A percentile compares a stretch with the other conserved stretches of the same genome.
phyloP scores from a whole-genome alignment of 2,113 vertebrate genomes.

The Campylomormyrus numenius region DNA sequence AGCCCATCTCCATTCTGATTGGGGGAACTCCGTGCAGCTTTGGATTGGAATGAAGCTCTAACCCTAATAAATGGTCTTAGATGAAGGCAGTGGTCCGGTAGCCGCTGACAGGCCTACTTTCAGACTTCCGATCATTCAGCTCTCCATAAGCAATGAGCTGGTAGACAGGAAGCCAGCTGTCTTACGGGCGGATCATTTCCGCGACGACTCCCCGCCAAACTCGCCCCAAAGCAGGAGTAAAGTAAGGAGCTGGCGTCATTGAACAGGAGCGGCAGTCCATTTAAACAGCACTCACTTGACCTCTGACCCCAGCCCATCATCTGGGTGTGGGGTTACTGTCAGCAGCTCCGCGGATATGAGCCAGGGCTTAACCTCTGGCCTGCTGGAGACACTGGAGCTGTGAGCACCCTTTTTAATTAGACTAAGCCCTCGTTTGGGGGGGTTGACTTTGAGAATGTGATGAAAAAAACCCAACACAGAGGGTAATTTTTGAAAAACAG shows the following conservation, averaged over 20 bases:
- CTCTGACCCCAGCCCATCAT: constrained; percentile 12
- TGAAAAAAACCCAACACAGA: background rate
- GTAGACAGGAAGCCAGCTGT: background rate
- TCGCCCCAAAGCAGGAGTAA: background rate
- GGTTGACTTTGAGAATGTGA: background rate
- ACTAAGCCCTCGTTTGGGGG: background rate
- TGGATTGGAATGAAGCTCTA: background rate
- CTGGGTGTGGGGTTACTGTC: constrained; percentile 45
- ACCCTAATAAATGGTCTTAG: background rate
- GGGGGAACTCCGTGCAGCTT: background rate
- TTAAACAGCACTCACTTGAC: background rate
- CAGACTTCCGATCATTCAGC: background rate
- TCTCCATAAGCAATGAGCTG: background rate
- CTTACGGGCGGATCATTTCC: background rate
- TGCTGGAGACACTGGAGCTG: constrained; percentile 26
- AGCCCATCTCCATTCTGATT: background rate
- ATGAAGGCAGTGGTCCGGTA: background rate
- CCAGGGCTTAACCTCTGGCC: constrained; percentile 40
- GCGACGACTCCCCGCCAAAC: background rate
- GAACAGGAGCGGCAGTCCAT: background rate
- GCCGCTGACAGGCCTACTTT: background rate
- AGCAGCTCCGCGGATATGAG: constrained; percentile 32
- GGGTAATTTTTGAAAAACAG: background rate
- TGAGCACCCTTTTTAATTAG: constrained; percentile 39
- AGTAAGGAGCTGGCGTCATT: background rate